These are phyloP conservation scores for Pseudopipra pipra DNA, from an alignment of 2,113 vertebrate genomes.

Conservation along the genomic window DNA sequence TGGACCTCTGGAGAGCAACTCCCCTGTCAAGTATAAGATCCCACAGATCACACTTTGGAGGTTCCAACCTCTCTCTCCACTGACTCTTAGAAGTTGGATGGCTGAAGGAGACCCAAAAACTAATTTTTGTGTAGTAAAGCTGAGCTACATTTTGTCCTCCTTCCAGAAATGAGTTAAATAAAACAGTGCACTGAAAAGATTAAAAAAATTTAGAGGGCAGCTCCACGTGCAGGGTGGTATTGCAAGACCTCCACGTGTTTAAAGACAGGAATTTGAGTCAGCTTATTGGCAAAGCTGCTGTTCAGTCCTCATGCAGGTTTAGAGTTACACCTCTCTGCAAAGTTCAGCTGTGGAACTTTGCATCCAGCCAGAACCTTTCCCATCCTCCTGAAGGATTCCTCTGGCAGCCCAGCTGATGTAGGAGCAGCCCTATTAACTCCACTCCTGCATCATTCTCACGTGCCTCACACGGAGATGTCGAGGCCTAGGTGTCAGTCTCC, in stretches of 20 bases:
- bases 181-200: not conserved
- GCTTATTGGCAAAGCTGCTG: not conserved
- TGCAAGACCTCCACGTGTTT: not conserved
- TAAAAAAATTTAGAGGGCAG: not conserved
- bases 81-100: not conserved
- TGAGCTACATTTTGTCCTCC: not conserved
- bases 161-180: not conserved
- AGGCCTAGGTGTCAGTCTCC: not conserved
- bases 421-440: not conserved
- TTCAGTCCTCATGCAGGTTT: not conserved
- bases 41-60: accelerated
- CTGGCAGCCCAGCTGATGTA: not conserved
- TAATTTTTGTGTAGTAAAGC: not conserved
- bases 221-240: accelerated
- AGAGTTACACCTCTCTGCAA: not conserved
- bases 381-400: not conserved
- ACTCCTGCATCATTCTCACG: not conserved
- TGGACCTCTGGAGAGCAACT: not conserved
- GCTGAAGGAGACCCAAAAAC: not conserved
- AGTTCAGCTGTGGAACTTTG: not conserved
- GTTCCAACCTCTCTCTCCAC: not conserved
- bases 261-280: not conserved
- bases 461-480: not conserved
- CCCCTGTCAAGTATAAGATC: not conserved
- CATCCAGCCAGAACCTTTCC: not conserved